These are phyloP conservation scores for Equus przewalskii DNA, from an alignment of 2,113 vertebrate species.

Conservation along the genomic window DNA sequence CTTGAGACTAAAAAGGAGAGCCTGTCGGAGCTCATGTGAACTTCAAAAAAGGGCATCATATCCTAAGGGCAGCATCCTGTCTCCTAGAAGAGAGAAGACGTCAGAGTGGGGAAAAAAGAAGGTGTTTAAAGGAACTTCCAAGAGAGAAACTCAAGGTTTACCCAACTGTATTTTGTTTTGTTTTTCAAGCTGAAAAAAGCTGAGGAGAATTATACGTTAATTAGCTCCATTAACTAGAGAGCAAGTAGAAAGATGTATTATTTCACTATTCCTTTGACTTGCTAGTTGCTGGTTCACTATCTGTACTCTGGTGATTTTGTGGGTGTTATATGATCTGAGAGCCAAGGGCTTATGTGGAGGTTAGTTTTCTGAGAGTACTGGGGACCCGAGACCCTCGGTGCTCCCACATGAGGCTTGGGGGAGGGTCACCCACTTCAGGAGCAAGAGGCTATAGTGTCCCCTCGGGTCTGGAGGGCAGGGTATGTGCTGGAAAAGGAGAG, in stretches of 20 bases:
- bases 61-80: neutral
- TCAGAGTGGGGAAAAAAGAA: neutral
- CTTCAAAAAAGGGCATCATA: neutral
- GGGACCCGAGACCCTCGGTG: neutral
- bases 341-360: neutral
- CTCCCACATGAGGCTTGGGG: neutral
- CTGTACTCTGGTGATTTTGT: neutral
- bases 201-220: neutral
- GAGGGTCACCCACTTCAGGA: neutral
- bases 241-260: neutral
- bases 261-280: neutral
- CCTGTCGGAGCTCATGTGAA: neutral
- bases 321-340: neutral
- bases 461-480: neutral
- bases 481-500: neutral
- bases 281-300: neutral
- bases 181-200: constrained; percentile 13
- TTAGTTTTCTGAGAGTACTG: neutral
- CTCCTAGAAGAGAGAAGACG: neutral
- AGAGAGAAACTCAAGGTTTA: constrained; percentile 40
- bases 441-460: neutral
- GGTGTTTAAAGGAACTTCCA: neutral
- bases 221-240: neutral
- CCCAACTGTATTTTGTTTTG: neutral
- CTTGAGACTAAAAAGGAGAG: neutral